These are phyloP conservation scores for Triplophysa yarkandensis DNA, from an alignment of 2,797 vertebrate genomes.

Conservation along the genomic window DNA sequence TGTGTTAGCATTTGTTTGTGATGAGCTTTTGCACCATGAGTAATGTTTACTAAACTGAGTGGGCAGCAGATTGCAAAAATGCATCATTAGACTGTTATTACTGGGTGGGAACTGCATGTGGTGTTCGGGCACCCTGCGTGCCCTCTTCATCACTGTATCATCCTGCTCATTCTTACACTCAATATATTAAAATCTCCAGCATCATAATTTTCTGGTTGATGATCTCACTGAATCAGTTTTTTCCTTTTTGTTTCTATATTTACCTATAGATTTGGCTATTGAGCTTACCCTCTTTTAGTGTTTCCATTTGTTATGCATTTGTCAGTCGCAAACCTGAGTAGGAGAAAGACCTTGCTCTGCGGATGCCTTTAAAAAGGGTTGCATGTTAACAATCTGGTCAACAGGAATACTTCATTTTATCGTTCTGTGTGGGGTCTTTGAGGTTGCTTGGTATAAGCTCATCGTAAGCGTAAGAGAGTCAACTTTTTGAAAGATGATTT, in stretches of 20 bases:
- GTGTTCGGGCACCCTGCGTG: conserved; percentile 16
- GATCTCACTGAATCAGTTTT: neutral
- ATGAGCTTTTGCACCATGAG: conserved; percentile 45
- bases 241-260: conserved; percentile 5
- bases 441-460: too few species aligned
- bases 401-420: too few species aligned
- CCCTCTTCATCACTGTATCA: conserved; percentile 25
- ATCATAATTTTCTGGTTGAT: conserved; percentile 5
- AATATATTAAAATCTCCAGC: conserved; percentile 13
- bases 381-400: conserved; percentile 40
- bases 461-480: too few species aligned
- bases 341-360: conserved; percentile 58
- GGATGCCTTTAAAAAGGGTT: conserved; percentile 10
- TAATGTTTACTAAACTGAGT: conserved; percentile 53
- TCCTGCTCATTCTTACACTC: conserved; percentile 4
- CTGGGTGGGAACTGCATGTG: conserved; percentile 29
- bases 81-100: conserved; percentile 58
- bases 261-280: conserved; percentile 2
- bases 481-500: too few species aligned
- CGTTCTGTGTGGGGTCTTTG: too few species aligned
- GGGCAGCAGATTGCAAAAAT: conserved; percentile 53
- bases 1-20: conserved; percentile 36
- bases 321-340: conserved; percentile 65
- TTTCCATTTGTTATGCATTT: conserved; percentile 10
- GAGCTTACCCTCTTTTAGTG: neutral